These are phyloP conservation scores for Adineta ricciae DNA, from an alignment of 2,888 invertebrate species.

Conservation along the genomic window DNA sequence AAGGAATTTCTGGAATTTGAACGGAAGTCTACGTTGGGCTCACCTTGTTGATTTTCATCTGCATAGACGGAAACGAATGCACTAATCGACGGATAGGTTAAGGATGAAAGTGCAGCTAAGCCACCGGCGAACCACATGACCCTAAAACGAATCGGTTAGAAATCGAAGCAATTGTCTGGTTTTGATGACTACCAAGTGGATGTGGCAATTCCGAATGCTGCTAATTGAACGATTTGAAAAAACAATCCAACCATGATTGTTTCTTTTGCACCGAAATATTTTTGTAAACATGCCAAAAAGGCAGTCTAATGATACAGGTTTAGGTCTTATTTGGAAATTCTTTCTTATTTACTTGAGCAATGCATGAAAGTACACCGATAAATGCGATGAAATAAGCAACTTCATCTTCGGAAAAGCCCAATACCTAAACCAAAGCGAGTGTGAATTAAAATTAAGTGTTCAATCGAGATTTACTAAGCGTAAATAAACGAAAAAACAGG, in stretches of 20 bases:
- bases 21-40: slow-evolving; percentile 34
- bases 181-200: slow-evolving; percentile 65
- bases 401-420: slow-evolving; percentile 86
- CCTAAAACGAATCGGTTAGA: slow-evolving; percentile 50
- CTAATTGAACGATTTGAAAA: slow-evolving; percentile 88
- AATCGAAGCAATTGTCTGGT: slow-evolving; percentile 48
- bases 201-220: slow-evolving; percentile 93
- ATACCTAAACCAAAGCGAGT: slow-evolving; percentile 54
- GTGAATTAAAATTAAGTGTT: slow-evolving; percentile 40
- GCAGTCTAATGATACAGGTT: slow-evolving; percentile 46
- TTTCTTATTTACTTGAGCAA: slow-evolving; percentile 65
- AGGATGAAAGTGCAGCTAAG: slow-evolving; percentile 83
- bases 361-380: slow-evolving; percentile 85
- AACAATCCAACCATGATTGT: slow-evolving; percentile 90
- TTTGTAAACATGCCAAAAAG: slow-evolving; percentile 65
- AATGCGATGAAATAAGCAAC: slow-evolving; percentile 95
- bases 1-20: too few species aligned
- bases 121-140: slow-evolving; percentile 98
- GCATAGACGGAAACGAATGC: slow-evolving; percentile 95
- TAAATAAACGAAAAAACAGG: slow-evolving; percentile 97
- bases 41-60: slow-evolving; percentile 87
- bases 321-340: neutral
- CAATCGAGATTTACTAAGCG: slow-evolving; percentile 59
- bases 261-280: slow-evolving; percentile 80
- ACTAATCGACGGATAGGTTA: slow-evolving; percentile 96